Percentiles rank a stretch among this genome's conserved stretches.
Evolutionary conservation across 2,888 invertebrate species (phyloP).

Genomic region (Cerastis rubricosa): DNA sequence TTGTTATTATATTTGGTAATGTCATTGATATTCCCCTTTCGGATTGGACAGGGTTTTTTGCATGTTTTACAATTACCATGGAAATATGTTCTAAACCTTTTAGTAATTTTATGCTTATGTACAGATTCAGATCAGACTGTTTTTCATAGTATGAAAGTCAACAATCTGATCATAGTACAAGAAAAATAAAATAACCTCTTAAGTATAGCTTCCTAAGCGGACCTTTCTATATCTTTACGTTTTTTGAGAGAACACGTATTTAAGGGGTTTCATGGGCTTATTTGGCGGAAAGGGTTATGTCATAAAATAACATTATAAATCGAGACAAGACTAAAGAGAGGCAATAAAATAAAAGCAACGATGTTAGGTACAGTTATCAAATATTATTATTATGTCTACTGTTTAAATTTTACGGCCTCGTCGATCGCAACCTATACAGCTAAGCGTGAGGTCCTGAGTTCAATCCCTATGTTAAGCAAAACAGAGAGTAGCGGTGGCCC

Average conservation of each 20-base stretch:
- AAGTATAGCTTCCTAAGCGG: neutral
- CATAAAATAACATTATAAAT: neutral
- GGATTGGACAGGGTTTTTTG: too few species aligned
- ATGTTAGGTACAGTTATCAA: neutral
- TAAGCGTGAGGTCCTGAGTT: neutral
- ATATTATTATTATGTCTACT: too few species aligned
- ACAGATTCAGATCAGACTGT: neutral
- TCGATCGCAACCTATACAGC: neutral
- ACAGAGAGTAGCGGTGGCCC: too few species aligned
- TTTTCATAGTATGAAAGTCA: neutral
- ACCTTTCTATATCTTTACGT: neutral
- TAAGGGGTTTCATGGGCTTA: neutral
- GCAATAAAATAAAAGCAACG: neutral
- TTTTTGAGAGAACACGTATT: neutral
- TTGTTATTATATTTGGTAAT: too few species aligned
- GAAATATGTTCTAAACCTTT: too few species aligned
- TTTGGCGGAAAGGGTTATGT: neutral
- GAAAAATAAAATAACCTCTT: neutral
- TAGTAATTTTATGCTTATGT: neutral
- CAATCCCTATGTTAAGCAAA: neutral
- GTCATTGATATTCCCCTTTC: too few species aligned
- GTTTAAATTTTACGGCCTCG: neutral
- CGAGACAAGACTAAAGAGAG: neutral
- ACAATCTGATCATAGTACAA: neutral
- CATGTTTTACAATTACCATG: too few species aligned